Evolutionary conservation across 1,140 invertebrate genomes (phyloP), one percentile per base, ranked within the genome.

Genomic region (Pachyrhynchus sulphureomaculatus): DNA sequence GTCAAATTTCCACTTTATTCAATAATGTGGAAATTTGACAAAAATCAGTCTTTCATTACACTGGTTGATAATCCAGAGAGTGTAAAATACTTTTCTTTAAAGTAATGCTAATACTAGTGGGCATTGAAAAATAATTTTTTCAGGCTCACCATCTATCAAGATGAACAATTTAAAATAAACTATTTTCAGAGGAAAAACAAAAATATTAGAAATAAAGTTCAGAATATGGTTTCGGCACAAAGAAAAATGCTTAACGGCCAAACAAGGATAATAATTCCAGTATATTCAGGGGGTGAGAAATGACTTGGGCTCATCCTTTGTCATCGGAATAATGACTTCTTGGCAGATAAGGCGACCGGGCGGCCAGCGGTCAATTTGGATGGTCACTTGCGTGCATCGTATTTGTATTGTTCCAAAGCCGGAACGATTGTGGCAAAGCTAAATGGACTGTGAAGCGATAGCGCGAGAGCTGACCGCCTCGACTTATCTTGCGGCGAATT

Each of bases 401-500:
- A 68, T 71, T 70, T 75, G 74, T 75, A 74, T 75, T 75, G 74
- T 75, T 70, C 71, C 60, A 34, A 53, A 48, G 49, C 26, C 41
- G 65, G 68, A 67, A 71, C 72, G 73, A 75, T 74, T 73, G 73
- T 76, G 58, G 73, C 66, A 65, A 13, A 54, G 56, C 47, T 75
- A 74, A 76, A 76, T 76, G 74, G 74, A 76, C 71, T 73, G 74
- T 76, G 60, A 76, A 76, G 72, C 68, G 74, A 76, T 76, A 75
- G 73, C 71, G 70, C 62, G 34, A 69, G 69, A 68, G 69, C 62
- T 51, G 55, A 49, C 44, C 64, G 45, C 47, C 24, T 41, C 66
- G 65, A 72, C 72, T 70, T 74, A 74, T 75, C 73, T 74, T 21
- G 44, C 34, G 37, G 33, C 33, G 44, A 48, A 48, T 58, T 47